phyloP scores from a whole-genome alignment of 2,888 invertebrate genomes.

The Steinernema carpocapsae region DNA sequence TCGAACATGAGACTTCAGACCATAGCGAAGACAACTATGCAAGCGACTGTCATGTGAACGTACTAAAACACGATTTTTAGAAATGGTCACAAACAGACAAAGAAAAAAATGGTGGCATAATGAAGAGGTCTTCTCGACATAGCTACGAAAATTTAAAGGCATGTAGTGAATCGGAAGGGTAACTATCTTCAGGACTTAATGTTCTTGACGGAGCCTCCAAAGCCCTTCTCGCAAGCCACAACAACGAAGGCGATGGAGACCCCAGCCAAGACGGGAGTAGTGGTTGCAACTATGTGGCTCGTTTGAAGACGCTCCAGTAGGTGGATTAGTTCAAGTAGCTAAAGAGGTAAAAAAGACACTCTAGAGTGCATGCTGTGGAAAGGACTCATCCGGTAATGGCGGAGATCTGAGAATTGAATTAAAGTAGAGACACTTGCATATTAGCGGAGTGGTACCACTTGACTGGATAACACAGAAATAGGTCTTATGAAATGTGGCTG shows the following conservation, averaged over 20 bases:
- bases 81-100: not conserved
- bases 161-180: constrained; percentile 77
- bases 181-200: constrained; percentile 81
- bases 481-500: constrained; percentile 30
- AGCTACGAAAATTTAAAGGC: constrained; percentile 43
- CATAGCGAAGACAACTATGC: constrained; percentile 41
- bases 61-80: constrained; percentile 37
- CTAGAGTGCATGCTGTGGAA: constrained; percentile 33
- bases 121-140: constrained; percentile 44
- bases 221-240: constrained; percentile 70
- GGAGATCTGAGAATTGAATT: constrained; percentile 37
- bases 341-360: constrained; percentile 48
- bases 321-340: constrained; percentile 39
- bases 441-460: constrained; percentile 61
- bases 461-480: constrained; percentile 49
- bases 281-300: constrained; percentile 44
- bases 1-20: constrained; percentile 50
- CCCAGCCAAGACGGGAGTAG: constrained; percentile 69
- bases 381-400: constrained; percentile 40
- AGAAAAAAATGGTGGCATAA: constrained; percentile 42
- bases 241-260: constrained; percentile 70
- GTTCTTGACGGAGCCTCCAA: constrained; percentile 75
- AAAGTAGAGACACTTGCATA: constrained; percentile 57
- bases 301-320: constrained; percentile 34
- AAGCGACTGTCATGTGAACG: constrained; percentile 42